Evolutionary conservation across 2,888 invertebrate genomes (phyloP).

Genomic region (Agrotis ipsilon): DNA sequence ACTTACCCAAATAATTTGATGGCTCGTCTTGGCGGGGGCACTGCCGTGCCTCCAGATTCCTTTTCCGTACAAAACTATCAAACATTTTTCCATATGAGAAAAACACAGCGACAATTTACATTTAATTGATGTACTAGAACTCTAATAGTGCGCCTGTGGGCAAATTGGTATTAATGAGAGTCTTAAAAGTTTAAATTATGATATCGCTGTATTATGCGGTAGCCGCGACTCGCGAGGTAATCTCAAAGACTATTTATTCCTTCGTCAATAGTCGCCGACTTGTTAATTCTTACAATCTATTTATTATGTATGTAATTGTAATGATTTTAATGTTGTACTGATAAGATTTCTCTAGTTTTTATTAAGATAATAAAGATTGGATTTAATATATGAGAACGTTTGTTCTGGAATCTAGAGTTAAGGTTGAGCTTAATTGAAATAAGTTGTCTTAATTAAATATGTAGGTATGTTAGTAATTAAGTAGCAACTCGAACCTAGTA

Average conservation of each 20-base stretch:
- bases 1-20: no score
- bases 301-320: conserved; percentile 51
- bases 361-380: conserved; percentile 24
- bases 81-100: conserved; percentile 44
- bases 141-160: conserved; percentile 71
- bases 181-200: conserved; percentile 63
- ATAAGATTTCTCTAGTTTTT: conserved; percentile 36
- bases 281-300: conserved; percentile 50
- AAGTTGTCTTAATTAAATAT: not conserved
- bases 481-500: not conserved
- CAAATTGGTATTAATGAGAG: conserved; percentile 50
- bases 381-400: conserved; percentile 21
- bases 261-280: conserved; percentile 53
- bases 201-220: conserved; percentile 48
- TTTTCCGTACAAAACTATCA: not conserved
- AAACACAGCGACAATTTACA: conserved; percentile 66
- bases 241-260: conserved; percentile 56
- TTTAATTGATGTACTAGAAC: conserved; percentile 69
- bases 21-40: no score
- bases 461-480: not conserved
- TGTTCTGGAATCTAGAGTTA: not conserved
- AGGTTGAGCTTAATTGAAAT: not conserved
- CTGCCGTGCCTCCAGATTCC: no score
- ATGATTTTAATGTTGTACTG: conserved; percentile 35
- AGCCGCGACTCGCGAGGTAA: conserved; percentile 20